Evolutionary conservation across 2,113 vertebrate species (phyloP).

Genomic region (Raphicerus campestris): DNA sequence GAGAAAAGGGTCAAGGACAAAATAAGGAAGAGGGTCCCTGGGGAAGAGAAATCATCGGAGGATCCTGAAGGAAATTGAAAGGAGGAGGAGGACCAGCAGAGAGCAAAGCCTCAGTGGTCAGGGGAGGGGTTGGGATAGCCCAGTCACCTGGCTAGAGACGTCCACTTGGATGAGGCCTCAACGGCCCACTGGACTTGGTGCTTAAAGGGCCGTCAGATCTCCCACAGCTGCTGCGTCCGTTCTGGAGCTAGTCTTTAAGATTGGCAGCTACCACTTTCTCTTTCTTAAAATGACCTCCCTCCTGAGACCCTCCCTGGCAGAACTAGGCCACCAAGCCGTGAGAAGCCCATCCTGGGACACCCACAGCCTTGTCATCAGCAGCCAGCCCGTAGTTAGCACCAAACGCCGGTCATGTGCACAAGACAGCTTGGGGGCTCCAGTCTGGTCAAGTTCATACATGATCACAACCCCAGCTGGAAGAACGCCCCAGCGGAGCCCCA

Average conservation of each 20-base stretch:
- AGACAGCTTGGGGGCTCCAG: background rate
- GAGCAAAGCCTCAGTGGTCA: fast-evolving
- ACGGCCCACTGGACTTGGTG: background rate
- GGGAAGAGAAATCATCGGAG: background rate
- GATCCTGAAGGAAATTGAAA: too few relatives aligned
- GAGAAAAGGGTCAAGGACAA: background rate
- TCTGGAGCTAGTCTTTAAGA: background rate
- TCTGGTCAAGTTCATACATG: fast-evolving
- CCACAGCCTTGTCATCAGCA: fast-evolving
- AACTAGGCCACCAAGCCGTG: background rate
- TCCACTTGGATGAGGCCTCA: background rate
- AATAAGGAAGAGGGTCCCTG: background rate
- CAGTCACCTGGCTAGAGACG: fast-evolving
- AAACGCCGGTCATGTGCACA: fast-evolving
- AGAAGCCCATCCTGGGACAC: background rate
- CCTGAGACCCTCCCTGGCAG: too few relatives aligned
- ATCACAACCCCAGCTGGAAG: background rate
- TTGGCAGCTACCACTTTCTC: background rate
- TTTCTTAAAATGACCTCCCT: background rate
- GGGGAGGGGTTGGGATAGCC: background rate
- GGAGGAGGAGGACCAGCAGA: background rate
- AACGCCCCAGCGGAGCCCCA: background rate
- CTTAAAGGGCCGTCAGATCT: background rate
- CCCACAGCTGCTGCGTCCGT: fast-evolving
- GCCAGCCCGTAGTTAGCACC: background rate